Conservation (phyloP, 2,888 invertebrate genomes). For the Ophonus ardosiacus region DNA sequence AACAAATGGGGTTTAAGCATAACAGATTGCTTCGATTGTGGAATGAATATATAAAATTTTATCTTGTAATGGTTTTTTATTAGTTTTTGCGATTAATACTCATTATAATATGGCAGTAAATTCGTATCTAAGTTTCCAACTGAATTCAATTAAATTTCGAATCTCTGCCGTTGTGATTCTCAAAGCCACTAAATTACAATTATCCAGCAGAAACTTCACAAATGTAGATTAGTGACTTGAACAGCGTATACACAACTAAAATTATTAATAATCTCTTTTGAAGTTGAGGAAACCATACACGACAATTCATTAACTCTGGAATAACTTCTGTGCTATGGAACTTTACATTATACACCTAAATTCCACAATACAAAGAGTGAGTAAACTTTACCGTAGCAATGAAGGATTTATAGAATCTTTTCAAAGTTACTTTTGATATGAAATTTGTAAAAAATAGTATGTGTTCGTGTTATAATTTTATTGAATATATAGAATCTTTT, state of each 20-base stretch:
- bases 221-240: slow-evolving; percentile 42
- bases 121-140: slow-evolving; percentile 26
- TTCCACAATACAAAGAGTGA: background rate
- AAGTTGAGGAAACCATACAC: slow-evolving; percentile 41
- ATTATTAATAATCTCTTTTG: slow-evolving; percentile 43
- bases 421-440: too few relatives aligned
- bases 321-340: slow-evolving; percentile 22
- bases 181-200: slow-evolving; percentile 40
- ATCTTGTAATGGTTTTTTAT: background rate
- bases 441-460: too few relatives aligned
- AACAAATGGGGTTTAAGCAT: slow-evolving; percentile 3
- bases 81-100: background rate
- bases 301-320: slow-evolving; percentile 35
- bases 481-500: too few relatives aligned
- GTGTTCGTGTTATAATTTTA: too few relatives aligned
- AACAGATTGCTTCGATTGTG: slow-evolving; percentile 34
- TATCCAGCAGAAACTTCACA: slow-evolving; percentile 41
- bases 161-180: slow-evolving; percentile 38
- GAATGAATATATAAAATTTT: slow-evolving; percentile 15
- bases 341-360: background rate
- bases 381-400: background rate
- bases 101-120: background rate
- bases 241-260: slow-evolving; percentile 34
- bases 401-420: too few relatives aligned
- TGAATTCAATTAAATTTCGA: slow-evolving; percentile 35